Evolutionary conservation across 64 coral and sea anemone genomes (phyloP), one percentile per base, ranked within the genome.

Genomic region (Porites lutea): DNA sequence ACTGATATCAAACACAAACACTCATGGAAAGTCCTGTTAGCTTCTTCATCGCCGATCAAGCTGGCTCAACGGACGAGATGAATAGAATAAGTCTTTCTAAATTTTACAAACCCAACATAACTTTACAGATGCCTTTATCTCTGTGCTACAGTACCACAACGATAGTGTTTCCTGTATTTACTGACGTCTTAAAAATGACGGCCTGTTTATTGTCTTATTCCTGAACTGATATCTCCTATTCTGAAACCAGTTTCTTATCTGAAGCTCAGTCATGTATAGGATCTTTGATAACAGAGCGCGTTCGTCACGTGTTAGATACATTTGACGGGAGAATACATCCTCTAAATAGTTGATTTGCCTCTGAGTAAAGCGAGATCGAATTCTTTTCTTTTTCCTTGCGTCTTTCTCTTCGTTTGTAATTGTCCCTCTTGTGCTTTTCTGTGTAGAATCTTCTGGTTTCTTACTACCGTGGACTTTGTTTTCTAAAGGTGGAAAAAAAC

Each of bases 171-270:
- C 12, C 48, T 51, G 15, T 37, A 37, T 48, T 76, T 13, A 50
- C 73, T 48, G 48, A 76, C 73, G 8, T 4, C 83, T 3, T 82
- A 82, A 76, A 87, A 82, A 16, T 93, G 82, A 44, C 87, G 91
- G 2, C 54, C 48, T 11, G 74, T 14, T 44, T 93, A 67, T 37
- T 51, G 67, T 79, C 45, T 67, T 74, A 22, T 94, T 88, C 70
- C 92, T 93, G 37, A 91, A 94, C 83, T 94, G 92, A 70, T 97
- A 97, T 75, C 95, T 76, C 82, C 93, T 86, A 73, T 97, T 97
- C 91, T 94, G 95, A 88, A 97, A 97, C 95, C 95, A 97, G 88
- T 94, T 97, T 81, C 95, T 75, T 52, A 97, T 84, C 86, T 94
- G 95, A 16, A 94, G 68, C 72, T 94, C 92, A n/a, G 88, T 94